Percentiles rank a stretch among this genome's conserved stretches.
Conservation (phyloP, 1,140 invertebrate species). For the Calycopis cecrops region DNA sequence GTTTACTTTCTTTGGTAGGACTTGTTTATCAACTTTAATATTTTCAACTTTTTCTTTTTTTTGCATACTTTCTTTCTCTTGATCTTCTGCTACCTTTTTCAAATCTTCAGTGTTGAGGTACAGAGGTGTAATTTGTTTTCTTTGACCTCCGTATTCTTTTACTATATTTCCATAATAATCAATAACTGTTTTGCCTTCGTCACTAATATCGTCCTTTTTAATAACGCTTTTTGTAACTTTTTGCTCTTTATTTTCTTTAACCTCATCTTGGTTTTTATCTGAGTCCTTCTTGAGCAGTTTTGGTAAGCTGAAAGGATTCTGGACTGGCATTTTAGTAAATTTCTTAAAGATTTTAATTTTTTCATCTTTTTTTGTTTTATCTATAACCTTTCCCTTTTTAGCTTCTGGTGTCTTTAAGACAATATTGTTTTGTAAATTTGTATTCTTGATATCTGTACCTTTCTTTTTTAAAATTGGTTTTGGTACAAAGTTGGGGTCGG, state of each 20-base stretch:
- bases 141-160: slow-evolving; percentile 78
- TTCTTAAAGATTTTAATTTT: slow-evolving; percentile 67
- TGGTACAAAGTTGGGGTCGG: slow-evolving; percentile 80
- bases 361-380: slow-evolving; percentile 59
- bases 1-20: slow-evolving; percentile 20
- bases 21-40: slow-evolving; percentile 26
- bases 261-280: slow-evolving; percentile 32
- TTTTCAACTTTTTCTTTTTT: slow-evolving; percentile 29
- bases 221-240: slow-evolving; percentile 40
- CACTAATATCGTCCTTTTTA: slow-evolving; percentile 60
- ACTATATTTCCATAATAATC: slow-evolving; percentile 89
- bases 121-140: slow-evolving; percentile 72
- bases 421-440: slow-evolving; percentile 25
- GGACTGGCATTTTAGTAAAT: slow-evolving; percentile 66
- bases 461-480: slow-evolving; percentile 83
- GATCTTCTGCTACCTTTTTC: slow-evolving; percentile 75
- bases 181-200: slow-evolving; percentile 81
- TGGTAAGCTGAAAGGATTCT: slow-evolving; percentile 58
- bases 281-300: slow-evolving; percentile 60
- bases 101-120: slow-evolving; percentile 80
- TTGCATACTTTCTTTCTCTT: slow-evolving; percentile 27
- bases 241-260: slow-evolving; percentile 26
- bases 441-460: slow-evolving; percentile 39
- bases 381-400: slow-evolving; percentile 16
- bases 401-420: slow-evolving; percentile 11